Evolutionary conservation across 2,113 vertebrate species (phyloP).

Genomic region (Microtus ochrogaster): DNA sequence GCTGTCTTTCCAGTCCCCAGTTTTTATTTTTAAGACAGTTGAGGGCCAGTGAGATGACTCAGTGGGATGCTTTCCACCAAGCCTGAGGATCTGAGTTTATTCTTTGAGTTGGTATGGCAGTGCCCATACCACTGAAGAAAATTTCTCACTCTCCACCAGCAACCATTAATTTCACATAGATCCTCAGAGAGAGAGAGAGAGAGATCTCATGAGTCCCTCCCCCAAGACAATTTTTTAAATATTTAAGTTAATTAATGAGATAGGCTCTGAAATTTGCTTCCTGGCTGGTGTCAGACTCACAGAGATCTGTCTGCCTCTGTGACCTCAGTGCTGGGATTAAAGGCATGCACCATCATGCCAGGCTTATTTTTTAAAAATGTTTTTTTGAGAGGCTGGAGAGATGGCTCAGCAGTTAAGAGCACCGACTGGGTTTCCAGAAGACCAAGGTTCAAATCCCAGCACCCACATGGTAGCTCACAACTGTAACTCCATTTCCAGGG

Average conservation of each 20-base stretch:
- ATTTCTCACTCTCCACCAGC: background rate
- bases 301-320: background rate
- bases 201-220: background rate
- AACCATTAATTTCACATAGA: background rate
- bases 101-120: background rate
- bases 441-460: too few species aligned
- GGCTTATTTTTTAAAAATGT: background rate
- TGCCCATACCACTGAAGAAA: background rate
- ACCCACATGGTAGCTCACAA: too few species aligned
- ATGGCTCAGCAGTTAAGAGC: too few species aligned
- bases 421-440: too few species aligned
- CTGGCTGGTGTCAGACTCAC: background rate
- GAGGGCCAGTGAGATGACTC: background rate
- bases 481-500: too few species aligned
- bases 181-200: background rate
- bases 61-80: background rate
- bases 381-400: too few species aligned
- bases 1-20: background rate
- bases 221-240: background rate
- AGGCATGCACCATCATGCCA: background rate
- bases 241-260: background rate
- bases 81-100: background rate
- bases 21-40: background rate
- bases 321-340: background rate
- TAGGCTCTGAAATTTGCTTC: background rate